Base-by-base conservation (phyloP, 1,140 invertebrate genomes). In the Lepidotrigona ventralis region DNA sequence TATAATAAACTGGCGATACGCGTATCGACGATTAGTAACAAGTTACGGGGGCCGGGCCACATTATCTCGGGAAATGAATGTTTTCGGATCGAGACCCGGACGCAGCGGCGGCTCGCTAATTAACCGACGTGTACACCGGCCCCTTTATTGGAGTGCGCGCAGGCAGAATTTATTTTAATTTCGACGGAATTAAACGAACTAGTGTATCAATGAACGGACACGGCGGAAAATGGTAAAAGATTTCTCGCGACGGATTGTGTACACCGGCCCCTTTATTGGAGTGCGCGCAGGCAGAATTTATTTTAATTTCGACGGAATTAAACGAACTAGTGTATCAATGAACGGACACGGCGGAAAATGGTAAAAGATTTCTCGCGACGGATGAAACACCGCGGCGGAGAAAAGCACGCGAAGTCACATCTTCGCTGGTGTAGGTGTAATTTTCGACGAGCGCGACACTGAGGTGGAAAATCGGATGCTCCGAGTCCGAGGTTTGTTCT, bases 1-100 rank as follows among this genome's bases (percentile, higher is more conserved):
- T 81, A 81, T 81, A 81, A 81, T 81, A 81, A 81, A 81, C 70
- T 64, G 79, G 21, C 17, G 21, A 70, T 39, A 58, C 79, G 26
- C 56, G 70, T 51, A 71, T 71, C 68, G 79, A 64, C 70, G 46
- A 81, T 79, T 79, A 79, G 68, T 66, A 60, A 51, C 46, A 78
- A 78, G 76, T 66, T 78, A 78, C 39, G 76, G 60, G 58, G 51
- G 54, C 39, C 39, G 39, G 39, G 39, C 39, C 54, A 68, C 58
- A 76, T 78, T 78, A 78, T 78, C 76, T 68, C 14, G 19, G 76
- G 33, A 68, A 78, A 78, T 78, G 63, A 78, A 78, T 78, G 76
- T 78, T 78, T 78, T 78, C 63, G 76, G 46, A 78, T 54, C 60
- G 75, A 14, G 60, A 21, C 0, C 33, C 19, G 60, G 63, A 68